These are phyloP conservation scores for Tethea ocularis DNA, from an alignment of 2,888 invertebrate genomes.

Conservation along the genomic window DNA sequence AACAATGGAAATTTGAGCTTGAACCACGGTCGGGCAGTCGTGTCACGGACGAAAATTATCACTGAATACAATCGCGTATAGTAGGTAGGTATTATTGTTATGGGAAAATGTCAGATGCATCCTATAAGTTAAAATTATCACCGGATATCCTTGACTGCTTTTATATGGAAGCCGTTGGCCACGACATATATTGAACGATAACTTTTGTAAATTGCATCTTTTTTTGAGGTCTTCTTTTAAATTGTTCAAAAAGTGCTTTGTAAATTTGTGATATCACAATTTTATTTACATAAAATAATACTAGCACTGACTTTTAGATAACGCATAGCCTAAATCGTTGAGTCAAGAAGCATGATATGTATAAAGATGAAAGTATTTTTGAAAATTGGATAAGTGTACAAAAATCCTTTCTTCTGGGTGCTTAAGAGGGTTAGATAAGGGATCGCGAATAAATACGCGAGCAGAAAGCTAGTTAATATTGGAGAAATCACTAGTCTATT, in stretches of 20 bases:
- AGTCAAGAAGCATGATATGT: too few relatives aligned
- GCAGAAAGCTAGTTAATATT: too few relatives aligned
- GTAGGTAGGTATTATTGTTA: slow-evolving; percentile 34
- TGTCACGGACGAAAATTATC: slow-evolving; percentile 59
- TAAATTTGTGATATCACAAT: too few relatives aligned
- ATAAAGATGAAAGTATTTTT: too few relatives aligned
- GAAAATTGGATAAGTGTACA: too few relatives aligned
- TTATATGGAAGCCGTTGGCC: slow-evolving; percentile 1
- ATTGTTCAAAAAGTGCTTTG: neutral
- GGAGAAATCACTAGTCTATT: too few relatives aligned
- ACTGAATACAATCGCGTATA: slow-evolving; percentile 31
- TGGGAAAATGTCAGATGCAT: slow-evolving; percentile 27
- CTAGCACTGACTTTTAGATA: too few relatives aligned
- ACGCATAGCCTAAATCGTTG: too few relatives aligned
- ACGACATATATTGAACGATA: slow-evolving; percentile 1
- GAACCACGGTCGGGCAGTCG: slow-evolving; percentile 43
- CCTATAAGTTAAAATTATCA: slow-evolving; percentile 14
- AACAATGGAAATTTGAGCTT: slow-evolving; percentile 25
- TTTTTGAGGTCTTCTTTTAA: neutral
- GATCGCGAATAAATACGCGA: too few relatives aligned
- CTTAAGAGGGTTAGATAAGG: too few relatives aligned
- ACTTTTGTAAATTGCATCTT: slow-evolving; percentile 1
- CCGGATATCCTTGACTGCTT: slow-evolving; percentile 33
- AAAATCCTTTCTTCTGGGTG: too few relatives aligned
- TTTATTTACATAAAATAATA: too few relatives aligned